phyloP scores from a whole-genome alignment of 1,140 invertebrate genomes.

The Drosophila kanapiae region DNA sequence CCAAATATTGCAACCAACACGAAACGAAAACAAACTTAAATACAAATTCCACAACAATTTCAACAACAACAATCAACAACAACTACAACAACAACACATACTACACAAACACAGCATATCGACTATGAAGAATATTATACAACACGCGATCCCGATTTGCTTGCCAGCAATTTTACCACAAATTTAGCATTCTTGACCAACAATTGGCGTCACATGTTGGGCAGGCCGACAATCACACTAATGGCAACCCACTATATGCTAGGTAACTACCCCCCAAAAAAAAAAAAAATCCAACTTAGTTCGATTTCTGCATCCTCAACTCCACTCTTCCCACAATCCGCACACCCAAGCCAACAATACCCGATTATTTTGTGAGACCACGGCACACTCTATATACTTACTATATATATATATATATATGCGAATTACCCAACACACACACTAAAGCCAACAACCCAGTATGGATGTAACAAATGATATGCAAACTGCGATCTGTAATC shows the following conservation, averaged over 20 bases:
- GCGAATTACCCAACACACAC: slow-evolving; percentile 14
- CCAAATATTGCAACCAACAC: slow-evolving; percentile 23
- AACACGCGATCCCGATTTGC: slow-evolving; percentile 94
- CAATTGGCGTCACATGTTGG: slow-evolving; percentile 96
- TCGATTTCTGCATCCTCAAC: slow-evolving; percentile 9
- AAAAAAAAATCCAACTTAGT: slow-evolving; percentile 1
- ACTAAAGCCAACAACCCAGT: slow-evolving; percentile 15
- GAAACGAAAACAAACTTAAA: slow-evolving; percentile 18
- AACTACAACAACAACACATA: slow-evolving; percentile 32
- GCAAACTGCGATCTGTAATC: slow-evolving; percentile 11
- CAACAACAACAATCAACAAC: slow-evolving; percentile 28
- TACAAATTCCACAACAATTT: slow-evolving; percentile 45
- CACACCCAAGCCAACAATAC: slow-evolving; percentile 6
- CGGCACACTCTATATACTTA: not conserved
- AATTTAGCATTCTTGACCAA: slow-evolving; percentile 96
- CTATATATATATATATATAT: slow-evolving; percentile 8
- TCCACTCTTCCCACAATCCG: slow-evolving; percentile 1
- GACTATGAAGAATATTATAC: slow-evolving; percentile 97
- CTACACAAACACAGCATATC: slow-evolving; percentile 90
- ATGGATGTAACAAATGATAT: slow-evolving; percentile 6
- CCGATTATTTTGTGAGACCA: slow-evolving; percentile 3
- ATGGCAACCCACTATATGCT: slow-evolving; percentile 92
- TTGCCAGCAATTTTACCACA: slow-evolving; percentile 94
- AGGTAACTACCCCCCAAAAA: slow-evolving; percentile 87
- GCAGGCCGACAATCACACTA: slow-evolving; percentile 94